phyloP scores from a whole-genome alignment of 2,113 vertebrate species.

The Mustelus asterias region DNA sequence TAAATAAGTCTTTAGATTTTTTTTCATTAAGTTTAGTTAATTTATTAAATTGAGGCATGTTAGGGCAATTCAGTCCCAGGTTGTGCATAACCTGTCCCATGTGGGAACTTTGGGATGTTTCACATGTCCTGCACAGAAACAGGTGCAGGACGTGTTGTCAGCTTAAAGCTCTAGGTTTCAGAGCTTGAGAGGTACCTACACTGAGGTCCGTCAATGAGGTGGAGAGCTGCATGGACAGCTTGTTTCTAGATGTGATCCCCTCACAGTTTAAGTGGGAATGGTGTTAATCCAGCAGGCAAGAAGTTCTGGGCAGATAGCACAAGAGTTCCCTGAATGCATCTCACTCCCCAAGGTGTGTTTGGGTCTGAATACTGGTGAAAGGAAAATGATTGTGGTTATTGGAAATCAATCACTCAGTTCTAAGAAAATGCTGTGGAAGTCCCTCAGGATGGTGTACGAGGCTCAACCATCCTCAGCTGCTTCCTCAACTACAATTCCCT shows the following conservation, averaged over 20 bases:
- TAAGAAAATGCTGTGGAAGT: background rate
- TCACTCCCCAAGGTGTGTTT: background rate
- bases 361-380: background rate
- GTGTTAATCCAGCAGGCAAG: background rate
- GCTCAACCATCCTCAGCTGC: background rate
- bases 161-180: background rate
- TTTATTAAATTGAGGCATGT: background rate
- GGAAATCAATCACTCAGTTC: background rate
- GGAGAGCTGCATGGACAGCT: background rate
- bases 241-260: background rate
- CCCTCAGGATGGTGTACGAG: background rate
- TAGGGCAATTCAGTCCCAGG: background rate
- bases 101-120: background rate
- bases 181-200: background rate
- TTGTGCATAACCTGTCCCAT: background rate
- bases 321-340: background rate
- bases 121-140: background rate
- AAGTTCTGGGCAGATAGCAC: background rate
- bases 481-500: background rate
- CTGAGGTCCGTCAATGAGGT: background rate
- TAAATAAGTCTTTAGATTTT: background rate
- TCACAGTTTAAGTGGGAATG: background rate
- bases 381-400: background rate
- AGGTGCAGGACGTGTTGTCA: background rate
- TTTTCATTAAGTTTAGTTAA: background rate